Evolutionary conservation across 2,797 vertebrate species (phyloP).

Genomic region (Todus mexicanus): DNA sequence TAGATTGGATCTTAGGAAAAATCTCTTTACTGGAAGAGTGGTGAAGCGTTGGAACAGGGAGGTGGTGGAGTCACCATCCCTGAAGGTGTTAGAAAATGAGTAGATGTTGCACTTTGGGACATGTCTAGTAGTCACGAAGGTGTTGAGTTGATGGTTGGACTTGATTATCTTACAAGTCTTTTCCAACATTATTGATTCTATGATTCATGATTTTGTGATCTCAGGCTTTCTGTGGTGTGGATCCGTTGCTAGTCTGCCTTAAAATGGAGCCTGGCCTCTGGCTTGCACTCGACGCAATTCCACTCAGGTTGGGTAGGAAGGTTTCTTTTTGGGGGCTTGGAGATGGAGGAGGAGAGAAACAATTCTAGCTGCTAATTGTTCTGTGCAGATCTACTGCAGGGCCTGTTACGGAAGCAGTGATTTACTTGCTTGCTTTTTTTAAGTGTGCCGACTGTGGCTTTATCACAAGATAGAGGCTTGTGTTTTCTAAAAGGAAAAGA

Average conservation of each 20-base stretch:
- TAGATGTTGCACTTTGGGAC: too few relatives aligned
- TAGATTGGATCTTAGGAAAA: too few relatives aligned
- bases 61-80: too few relatives aligned
- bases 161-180: too few relatives aligned
- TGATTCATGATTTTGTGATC: not conserved
- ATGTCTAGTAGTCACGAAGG: too few relatives aligned
- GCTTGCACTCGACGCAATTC: not conserved
- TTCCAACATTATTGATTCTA: too few relatives aligned
- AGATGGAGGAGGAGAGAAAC: not conserved
- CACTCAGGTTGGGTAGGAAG: not conserved
- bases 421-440: not conserved
- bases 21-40: too few relatives aligned
- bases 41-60: too few relatives aligned
- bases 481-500: not conserved
- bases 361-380: not conserved
- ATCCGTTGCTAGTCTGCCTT: not conserved
- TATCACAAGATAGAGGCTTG: not conserved
- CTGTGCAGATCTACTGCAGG: not conserved
- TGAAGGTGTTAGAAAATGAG: too few relatives aligned
- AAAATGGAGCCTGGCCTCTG: not conserved
- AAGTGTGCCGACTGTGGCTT: not conserved
- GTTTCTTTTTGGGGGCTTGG: not conserved
- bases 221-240: not conserved
- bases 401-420: not conserved
- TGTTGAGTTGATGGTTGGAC: too few relatives aligned